A percentile compares a stretch with the other conserved stretches of the same genome.
These are phyloP conservation scores for Poicephalus gulielmi DNA, from an alignment of 2,113 vertebrate species.

Conservation along the genomic window DNA sequence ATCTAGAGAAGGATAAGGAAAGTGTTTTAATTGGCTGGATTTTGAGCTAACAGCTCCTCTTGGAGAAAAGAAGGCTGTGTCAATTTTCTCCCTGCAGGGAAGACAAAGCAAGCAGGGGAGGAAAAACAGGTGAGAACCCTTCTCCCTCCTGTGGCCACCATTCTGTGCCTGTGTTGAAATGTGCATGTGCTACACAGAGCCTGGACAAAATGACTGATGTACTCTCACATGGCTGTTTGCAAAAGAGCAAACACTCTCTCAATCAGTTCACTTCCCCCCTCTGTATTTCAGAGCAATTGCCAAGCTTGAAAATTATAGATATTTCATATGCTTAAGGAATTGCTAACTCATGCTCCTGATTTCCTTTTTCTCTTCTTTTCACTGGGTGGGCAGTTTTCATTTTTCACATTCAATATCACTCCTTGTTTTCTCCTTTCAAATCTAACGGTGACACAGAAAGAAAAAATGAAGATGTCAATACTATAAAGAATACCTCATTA, in stretches of 20 bases:
- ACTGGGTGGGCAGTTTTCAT: not conserved
- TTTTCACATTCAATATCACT: not conserved
- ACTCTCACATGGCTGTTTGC: not conserved
- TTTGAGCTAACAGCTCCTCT: not conserved
- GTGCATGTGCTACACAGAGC: not conserved
- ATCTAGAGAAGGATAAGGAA: not conserved
- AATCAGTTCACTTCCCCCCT: not conserved
- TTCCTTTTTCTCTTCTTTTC: not conserved
- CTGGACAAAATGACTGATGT: not conserved
- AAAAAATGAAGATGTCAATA: not conserved
- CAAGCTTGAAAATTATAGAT: not conserved
- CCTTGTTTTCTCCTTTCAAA: conserved; percentile 11
- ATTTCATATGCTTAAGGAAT: not conserved
- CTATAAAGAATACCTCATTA: conserved; percentile 26
- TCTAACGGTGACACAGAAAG: not conserved
- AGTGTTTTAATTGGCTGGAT: not conserved
- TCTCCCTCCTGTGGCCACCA: not conserved
- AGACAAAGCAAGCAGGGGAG: not conserved
- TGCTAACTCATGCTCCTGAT: not conserved
- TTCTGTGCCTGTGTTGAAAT: not conserved
- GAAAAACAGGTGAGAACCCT: not conserved
- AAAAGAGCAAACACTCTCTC: not conserved
- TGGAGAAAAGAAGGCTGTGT: not conserved
- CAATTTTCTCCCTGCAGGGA: not conserved
- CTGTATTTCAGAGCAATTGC: not conserved